Base-by-base conservation (phyloP, 2,888 invertebrate species). In the Eupithecia centaureata region DNA sequence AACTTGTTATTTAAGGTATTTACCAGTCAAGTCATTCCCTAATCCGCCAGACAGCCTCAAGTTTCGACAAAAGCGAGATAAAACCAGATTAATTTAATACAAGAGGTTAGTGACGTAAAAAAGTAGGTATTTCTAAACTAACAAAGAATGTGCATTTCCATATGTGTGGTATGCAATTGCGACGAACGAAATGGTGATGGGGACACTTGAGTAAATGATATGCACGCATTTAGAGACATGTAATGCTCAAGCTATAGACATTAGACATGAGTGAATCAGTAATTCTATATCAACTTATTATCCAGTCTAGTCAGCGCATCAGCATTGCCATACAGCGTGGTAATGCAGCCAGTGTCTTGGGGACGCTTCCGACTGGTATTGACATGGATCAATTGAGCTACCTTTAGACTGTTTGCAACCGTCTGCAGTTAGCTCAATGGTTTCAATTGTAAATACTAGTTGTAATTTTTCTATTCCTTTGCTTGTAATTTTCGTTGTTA, bases 81-180 rank as follows among this genome's bases (percentile, higher is more conserved):
- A 67, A 38, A 22, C 15, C 57, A 64, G 10, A 63, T 22, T 58
- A 33, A 13, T 51, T 32, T 47, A 47, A 58, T 58, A 58, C 58
- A 12, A 27, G 18, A 59, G 10, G 22, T 22, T 22, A 47, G 10
- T 10, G 42, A 38, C 52, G 27, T 52, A 52, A 51, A 52, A 52
- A 27, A 2, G 25, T 15, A 27, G 5, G 27, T 27, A 27, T 15
- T 27, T 27, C n/a, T 42, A 57, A 47, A 47, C 42, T 57, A 35
- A 62, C 61, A 64, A 68, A 64, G 59, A 60, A 27, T 63, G 22
- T 63, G 47, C 25, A 69, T 69, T 51, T 56, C 66, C 62, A 59
- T 68, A 58, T 58, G 54, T 51, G 58, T 35, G 54, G 58, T 60
- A 62, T 68, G 66, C 61, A 65, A 58, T 59, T 30, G 61, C 67